Conservation (phyloP, 1,140 invertebrate genomes). For the Drosophila sturtevanti region DNA sequence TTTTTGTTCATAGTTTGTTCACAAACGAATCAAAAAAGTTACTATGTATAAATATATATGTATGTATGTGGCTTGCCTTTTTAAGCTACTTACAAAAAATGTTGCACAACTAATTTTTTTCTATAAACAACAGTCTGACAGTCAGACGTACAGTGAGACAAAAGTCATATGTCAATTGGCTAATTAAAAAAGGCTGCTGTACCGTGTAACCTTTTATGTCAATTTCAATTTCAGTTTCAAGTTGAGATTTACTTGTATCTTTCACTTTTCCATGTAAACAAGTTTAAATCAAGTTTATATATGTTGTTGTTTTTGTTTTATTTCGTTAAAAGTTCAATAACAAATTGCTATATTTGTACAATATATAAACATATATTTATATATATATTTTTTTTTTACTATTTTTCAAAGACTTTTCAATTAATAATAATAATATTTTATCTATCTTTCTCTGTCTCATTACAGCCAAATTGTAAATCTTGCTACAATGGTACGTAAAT, state of each 20-base stretch:
- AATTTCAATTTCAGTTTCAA: constrained; percentile 39
- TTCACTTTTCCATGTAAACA: constrained; percentile 37
- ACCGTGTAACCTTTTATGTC: constrained; percentile 72
- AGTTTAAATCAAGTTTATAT: constrained; percentile 35
- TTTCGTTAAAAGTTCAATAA: constrained; percentile 56
- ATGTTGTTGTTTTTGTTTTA: constrained; percentile 7
- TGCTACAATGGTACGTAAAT: constrained; percentile 73
- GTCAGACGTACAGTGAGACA: constrained; percentile 38
- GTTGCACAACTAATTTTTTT: constrained; percentile 29
- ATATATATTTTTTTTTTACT: constrained; percentile 11
- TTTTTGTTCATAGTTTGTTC: constrained; percentile 1
- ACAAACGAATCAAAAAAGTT: constrained; percentile 29
- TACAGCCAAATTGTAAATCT: constrained; percentile 54
- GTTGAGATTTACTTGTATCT: constrained; percentile 34
- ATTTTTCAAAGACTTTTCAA: constrained; percentile 1
- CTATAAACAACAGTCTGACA: constrained; percentile 26
- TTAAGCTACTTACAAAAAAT: neutral
- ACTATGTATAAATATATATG: constrained; percentile 10
- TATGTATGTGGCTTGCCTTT: neutral
- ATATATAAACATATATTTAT: no score
- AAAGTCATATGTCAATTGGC: constrained; percentile 76
- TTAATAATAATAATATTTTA: constrained; percentile 8
- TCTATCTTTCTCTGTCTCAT: constrained; percentile 39
- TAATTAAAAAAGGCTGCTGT: constrained; percentile 62
- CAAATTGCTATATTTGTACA: constrained; percentile 36